Conservation (phyloP, 2,888 invertebrate species). For the Dryococelus australis region DNA sequence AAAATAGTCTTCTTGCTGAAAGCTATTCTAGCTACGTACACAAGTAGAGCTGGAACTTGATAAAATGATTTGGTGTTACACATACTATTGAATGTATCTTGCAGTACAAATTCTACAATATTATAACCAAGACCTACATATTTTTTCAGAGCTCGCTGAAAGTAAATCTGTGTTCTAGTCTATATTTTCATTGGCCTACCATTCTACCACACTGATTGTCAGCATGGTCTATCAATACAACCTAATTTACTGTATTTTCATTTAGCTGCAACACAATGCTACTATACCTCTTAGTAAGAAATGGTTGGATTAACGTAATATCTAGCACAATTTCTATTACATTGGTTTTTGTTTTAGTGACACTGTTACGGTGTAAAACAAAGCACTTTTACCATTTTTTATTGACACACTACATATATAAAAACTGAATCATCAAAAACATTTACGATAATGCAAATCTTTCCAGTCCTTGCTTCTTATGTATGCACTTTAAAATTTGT, state of each 20-base stretch:
- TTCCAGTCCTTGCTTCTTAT: background rate
- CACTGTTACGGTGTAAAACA: background rate
- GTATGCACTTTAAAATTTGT: background rate
- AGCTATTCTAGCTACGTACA: background rate
- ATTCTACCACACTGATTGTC: background rate
- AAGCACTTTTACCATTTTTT: background rate
- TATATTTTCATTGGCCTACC: background rate
- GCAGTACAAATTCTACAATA: background rate
- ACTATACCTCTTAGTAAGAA: background rate
- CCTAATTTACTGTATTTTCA: background rate
- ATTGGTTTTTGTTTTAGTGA: background rate
- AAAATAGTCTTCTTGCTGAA: background rate
- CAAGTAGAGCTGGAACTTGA: background rate
- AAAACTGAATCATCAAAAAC: too few relatives aligned
- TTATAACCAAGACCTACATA: background rate
- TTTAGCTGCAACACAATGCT: background rate
- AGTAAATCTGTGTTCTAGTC: background rate
- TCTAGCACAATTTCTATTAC: background rate
- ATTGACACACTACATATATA: background rate
- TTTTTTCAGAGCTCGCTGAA: background rate
- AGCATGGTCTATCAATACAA: constrained; percentile 6
- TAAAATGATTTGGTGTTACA: background rate
- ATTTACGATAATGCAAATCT: background rate
- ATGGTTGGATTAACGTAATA: background rate
- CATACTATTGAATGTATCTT: background rate